phyloP scores from a whole-genome alignment of 2,113 vertebrate species.

The Ageneiosus marmoratus region DNA sequence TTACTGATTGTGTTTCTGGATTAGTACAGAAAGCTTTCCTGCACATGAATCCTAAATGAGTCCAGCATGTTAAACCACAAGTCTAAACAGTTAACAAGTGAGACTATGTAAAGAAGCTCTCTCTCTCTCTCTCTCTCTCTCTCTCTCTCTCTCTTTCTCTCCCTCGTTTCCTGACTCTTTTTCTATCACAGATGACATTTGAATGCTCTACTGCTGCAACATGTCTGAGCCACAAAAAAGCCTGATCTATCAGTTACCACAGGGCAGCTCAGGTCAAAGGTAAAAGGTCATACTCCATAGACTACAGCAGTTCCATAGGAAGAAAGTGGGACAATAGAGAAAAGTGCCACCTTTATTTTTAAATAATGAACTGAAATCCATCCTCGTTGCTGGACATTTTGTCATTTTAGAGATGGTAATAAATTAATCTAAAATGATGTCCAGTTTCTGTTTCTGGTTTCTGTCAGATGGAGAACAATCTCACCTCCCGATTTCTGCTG shows the following conservation, averaged over 20 bases:
- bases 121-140: conserved; percentile 22
- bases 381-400: neutral
- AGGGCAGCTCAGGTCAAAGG: conserved; percentile 12
- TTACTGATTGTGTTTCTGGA: neutral
- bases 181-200: neutral
- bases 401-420: neutral
- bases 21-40: neutral
- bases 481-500: neutral
- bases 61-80: neutral
- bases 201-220: neutral
- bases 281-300: neutral
- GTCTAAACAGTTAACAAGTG: neutral
- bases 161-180: conserved; percentile 44
- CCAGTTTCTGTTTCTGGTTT: neutral
- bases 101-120: neutral
- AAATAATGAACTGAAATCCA: conserved; percentile 2
- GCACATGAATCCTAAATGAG: neutral
- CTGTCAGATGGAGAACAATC: neutral
- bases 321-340: conserved; percentile 15
- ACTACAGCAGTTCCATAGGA: neutral
- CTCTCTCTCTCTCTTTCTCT: conserved; percentile 51
- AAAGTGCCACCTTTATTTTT: neutral
- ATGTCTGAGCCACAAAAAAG: conserved; percentile 11
- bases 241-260: conserved; percentile 3
- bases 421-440: neutral